Percentiles rank a stretch among this genome's conserved stretches.
Evolutionary conservation across 1,140 invertebrate species (phyloP).

Genomic region (Oncopeltus fasciatus): DNA sequence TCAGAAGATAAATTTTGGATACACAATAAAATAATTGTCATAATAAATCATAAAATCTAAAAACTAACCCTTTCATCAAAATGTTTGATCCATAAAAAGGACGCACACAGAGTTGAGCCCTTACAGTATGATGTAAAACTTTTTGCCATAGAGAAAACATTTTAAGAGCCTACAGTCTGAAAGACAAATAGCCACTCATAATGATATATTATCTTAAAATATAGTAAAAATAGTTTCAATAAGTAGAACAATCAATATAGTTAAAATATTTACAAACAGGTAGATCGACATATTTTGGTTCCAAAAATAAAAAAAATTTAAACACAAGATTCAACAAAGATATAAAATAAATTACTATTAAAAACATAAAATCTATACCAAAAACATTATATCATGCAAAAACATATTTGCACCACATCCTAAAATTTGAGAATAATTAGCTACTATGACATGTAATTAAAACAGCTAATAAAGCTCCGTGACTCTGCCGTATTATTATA

Average conservation of each 20-base stretch:
- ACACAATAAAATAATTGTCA: not conserved
- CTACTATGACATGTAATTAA: not conserved
- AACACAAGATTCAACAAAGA: no score
- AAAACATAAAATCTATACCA: no score
- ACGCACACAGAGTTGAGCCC: not conserved
- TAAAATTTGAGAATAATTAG: not conserved
- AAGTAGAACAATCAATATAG: not conserved
- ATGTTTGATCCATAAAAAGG: not conserved
- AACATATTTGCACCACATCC: not conserved
- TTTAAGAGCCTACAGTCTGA: not conserved
- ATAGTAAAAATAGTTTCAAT: not conserved
- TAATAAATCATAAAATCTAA: not conserved
- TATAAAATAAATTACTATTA: no score
- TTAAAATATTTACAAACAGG: not conserved
- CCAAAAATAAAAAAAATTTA: no score
- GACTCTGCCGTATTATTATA: not conserved
- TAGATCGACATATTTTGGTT: no score
- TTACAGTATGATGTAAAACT: not conserved
- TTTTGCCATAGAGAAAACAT: not conserved
- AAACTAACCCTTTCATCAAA: not conserved
- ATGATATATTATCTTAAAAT: not conserved
- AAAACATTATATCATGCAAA: not conserved
- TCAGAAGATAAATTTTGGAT: not conserved
- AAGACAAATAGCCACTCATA: not conserved
- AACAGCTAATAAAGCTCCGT: not conserved